These are phyloP conservation scores for Vanessa atalanta DNA, from an alignment of 1,140 invertebrate genomes.

Conservation along the genomic window DNA sequence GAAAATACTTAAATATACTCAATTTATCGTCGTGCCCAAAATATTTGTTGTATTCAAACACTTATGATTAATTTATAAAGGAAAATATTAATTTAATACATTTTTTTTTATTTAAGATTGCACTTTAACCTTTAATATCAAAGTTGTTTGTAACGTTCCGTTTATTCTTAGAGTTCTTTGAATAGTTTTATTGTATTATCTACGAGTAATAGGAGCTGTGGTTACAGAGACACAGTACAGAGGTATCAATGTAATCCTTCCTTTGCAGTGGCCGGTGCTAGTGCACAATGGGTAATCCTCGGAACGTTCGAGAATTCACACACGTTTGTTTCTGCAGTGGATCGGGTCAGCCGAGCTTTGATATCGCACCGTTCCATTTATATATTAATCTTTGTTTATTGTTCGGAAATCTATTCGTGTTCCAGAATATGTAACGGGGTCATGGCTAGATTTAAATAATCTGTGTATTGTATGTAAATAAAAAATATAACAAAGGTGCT, in stretches of 20 bases:
- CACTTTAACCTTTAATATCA: no score
- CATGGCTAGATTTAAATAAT: not conserved
- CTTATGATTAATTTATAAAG: no score
- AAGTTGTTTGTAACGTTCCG: not conserved
- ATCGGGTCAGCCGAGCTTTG: constrained; percentile 4
- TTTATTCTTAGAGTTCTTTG: not conserved
- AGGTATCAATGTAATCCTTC: constrained; percentile 13
- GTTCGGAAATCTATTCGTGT: no score
- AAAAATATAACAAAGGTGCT: no score
- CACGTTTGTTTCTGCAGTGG: not conserved
- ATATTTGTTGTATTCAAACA: no score
- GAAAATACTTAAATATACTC: no score
- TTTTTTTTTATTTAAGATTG: no score
- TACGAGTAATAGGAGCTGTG: not conserved
- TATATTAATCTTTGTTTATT: not conserved
- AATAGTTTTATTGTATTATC: not conserved
- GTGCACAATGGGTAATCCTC: constrained; percentile 6
- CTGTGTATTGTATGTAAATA: no score
- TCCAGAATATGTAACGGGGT: not conserved
- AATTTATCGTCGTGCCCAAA: no score
- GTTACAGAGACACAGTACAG: constrained; percentile 2
- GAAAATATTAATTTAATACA: no score
- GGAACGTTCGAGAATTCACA: constrained; percentile 15
- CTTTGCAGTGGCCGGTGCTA: constrained; percentile 1
- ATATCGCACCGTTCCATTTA: not conserved